Base-by-base conservation (phyloP, 2,888 invertebrate genomes). In the Drosophila nigritarsus region DNA sequence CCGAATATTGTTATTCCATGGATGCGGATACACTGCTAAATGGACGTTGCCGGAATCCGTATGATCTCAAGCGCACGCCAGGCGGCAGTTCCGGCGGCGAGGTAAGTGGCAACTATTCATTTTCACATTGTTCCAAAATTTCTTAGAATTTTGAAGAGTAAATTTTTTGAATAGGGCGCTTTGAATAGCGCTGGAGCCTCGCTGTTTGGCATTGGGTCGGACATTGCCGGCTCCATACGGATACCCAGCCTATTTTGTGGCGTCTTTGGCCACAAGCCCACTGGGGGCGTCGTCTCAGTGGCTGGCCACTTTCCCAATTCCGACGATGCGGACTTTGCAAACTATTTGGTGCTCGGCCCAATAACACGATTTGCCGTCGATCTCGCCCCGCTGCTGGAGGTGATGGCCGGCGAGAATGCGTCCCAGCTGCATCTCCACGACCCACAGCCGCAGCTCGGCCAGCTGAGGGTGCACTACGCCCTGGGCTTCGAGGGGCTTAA, bases 1-100 rank as follows among this genome's bases (percentile, higher is more conserved):
- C 98, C 0, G 98, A 98, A 91, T 94, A 97, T 73, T 98, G 98
- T 87, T 94, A 98, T 91, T 97, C 97, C 92, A 97, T 96, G 95
- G 98, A 98, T 93, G 96, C 96, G 11, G 95, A 94, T 59, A 98
- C 97, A 92, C 94, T 95, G 59, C 94, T 97, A 1, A 95, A 95
- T 42, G 98, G 98, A 0, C 94, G 95, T 45, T 96, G 97, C 0
- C 94, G 94, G 77, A 99, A 99, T 94, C 98, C 99, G 0, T 97
- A 98, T 91, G 95, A 97, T 89, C 94, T 95, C 2, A 94, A 94
- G 0, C 94, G 96, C 81, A 97, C 95, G 0, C 94, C 96, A 0
- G 98, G 98, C 0, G 98, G 98, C 5, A 98, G 98, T 36, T 98
- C 98, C 1, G 98, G 98, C 40, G 97, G 97, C 13, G 97, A 97